Conservation (phyloP, 2,797 vertebrate species). For the Enteromius anoplus region DNA sequence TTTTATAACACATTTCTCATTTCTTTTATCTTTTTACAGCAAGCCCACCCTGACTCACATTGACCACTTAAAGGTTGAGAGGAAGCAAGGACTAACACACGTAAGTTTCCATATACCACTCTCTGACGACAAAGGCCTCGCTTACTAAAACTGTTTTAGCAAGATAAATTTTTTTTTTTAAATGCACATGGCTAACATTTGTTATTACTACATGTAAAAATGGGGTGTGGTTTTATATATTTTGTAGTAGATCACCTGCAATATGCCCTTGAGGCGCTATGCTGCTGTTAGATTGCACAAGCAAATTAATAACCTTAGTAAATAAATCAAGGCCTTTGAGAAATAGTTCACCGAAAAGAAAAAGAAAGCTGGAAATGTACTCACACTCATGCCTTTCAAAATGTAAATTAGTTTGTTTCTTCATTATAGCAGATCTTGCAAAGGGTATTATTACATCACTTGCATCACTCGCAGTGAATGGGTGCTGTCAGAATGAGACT, state of each 20-base stretch:
- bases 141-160: not conserved
- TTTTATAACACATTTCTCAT: conserved; percentile 13
- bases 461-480: not conserved
- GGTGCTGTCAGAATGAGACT: not conserved
- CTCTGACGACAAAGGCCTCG: not conserved
- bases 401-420: not conserved
- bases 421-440: not conserved
- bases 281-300: not conserved
- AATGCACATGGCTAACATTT: not conserved
- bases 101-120: not conserved
- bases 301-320: not conserved
- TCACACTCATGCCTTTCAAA: not conserved
- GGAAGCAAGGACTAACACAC: conserved; percentile 10
- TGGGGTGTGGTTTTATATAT: conserved; percentile 15
- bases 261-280: not conserved
- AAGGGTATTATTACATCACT: not conserved
- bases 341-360: not conserved
- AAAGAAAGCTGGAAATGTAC: not conserved
- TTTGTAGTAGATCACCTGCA: conserved; percentile 10
- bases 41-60: conserved; percentile 14
- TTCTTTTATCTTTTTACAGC: conserved; percentile 11
- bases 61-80: not conserved
- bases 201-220: not conserved
- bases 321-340: not conserved
- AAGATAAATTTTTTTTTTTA: not conserved